Evolutionary conservation across 2,797 vertebrate species (phyloP).

Genomic region (Uromys caudimaculatus): DNA sequence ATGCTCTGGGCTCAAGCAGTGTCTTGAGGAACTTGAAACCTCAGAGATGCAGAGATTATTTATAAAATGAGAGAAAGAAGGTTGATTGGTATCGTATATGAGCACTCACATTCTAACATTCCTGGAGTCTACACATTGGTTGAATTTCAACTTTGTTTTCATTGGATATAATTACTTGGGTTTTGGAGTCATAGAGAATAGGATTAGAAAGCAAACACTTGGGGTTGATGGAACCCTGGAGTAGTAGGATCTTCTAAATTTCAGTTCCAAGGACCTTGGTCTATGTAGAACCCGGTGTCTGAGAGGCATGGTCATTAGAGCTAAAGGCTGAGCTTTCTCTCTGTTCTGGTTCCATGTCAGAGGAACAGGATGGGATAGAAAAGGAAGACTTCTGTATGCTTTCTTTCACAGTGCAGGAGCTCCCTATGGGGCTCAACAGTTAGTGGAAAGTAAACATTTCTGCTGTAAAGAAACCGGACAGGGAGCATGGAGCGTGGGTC

Average conservation of each 20-base stretch:
- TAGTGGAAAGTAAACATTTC: background rate
- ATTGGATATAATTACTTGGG: background rate
- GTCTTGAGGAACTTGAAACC: background rate
- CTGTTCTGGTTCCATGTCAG: too few relatives aligned
- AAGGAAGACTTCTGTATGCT: background rate
- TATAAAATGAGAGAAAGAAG: background rate
- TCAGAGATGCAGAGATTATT: background rate
- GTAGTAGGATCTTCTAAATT: background rate
- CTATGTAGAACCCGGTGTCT: background rate
- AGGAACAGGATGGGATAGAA: background rate
- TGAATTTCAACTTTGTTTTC: background rate
- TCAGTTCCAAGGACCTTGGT: background rate
- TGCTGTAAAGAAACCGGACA: background rate
- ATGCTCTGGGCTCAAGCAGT: background rate
- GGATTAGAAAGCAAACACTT: background rate
- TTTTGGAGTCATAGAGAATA: background rate
- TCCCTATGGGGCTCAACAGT: background rate
- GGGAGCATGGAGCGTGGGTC: background rate
- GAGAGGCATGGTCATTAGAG: background rate
- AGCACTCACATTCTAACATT: background rate
- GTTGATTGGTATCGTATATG: background rate
- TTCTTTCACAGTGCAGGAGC: background rate
- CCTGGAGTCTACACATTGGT: conserved; percentile 19
- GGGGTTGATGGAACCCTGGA: background rate
- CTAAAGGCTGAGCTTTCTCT: background rate